A percentile compares a stretch with the other conserved stretches of the same genome.
Evolutionary conservation across 1,140 invertebrate species (phyloP).

Genomic region (Penaeus chinensis): DNA sequence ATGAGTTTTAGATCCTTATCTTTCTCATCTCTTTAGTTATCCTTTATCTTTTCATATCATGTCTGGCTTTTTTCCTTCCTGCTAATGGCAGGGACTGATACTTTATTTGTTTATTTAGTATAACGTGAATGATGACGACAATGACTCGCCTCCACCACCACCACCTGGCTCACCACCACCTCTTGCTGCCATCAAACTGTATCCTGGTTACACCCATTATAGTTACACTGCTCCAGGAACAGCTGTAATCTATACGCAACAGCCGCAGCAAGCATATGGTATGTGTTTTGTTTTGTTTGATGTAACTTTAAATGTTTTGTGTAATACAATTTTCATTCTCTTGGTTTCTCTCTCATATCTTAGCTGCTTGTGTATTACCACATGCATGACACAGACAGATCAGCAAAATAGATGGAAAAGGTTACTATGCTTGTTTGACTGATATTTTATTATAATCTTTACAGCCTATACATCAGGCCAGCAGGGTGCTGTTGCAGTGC

Average conservation of each 20-base stretch:
- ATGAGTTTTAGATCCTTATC: no score
- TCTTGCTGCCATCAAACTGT: constrained; percentile 52
- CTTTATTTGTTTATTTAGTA: not conserved
- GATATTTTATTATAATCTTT: not conserved
- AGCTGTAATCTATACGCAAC: constrained; percentile 61
- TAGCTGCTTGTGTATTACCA: no score
- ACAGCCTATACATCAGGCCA: constrained; percentile 27
- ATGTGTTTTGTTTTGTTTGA: not conserved
- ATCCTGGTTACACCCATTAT: constrained; percentile 62
- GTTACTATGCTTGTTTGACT: no score
- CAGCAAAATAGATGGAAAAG: no score
- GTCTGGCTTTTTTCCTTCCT: not conserved
- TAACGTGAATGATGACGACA: constrained; percentile 13
- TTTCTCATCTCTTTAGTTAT: no score
- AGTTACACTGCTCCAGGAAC: constrained; percentile 60
- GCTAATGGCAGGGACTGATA: not conserved
- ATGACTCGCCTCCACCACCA: constrained; percentile 57
- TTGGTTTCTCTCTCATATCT: no score
- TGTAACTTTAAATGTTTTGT: no score
- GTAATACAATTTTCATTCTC: no score
- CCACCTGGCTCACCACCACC: constrained; percentile 52
- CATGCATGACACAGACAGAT: no score
- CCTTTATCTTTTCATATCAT: no score
- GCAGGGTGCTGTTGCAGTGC: constrained; percentile 7
- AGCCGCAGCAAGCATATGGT: constrained; percentile 40